phyloP scores from a whole-genome alignment of 2,888 invertebrate species.

The Busseola fusca region DNA sequence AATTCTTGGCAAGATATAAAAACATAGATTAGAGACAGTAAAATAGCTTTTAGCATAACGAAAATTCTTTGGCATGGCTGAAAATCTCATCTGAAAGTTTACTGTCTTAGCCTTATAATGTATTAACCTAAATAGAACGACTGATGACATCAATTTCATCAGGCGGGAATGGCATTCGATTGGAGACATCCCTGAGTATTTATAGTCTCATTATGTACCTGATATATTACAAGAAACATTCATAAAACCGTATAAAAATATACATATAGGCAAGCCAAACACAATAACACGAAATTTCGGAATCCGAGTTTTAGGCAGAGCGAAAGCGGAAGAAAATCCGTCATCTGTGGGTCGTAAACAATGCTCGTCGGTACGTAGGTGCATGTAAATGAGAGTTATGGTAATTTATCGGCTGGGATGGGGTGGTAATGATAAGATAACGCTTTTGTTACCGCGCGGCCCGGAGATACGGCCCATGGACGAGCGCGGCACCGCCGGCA shows the following conservation, averaged over 20 bases:
- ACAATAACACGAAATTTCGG: slow-evolving; percentile 61
- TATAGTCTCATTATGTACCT: slow-evolving; percentile 40
- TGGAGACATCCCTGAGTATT: slow-evolving; percentile 49
- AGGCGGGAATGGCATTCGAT: slow-evolving; percentile 39
- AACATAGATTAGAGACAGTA: slow-evolving; percentile 59
- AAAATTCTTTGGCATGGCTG: slow-evolving; percentile 61
- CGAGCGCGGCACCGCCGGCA: slow-evolving; percentile 59
- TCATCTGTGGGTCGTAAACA: slow-evolving; percentile 86
- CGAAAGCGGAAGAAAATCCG: slow-evolving; percentile 87
- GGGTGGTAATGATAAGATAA: slow-evolving; percentile 86
- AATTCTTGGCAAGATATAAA: slow-evolving; percentile 62
- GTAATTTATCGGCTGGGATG: slow-evolving; percentile 84
- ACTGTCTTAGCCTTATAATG: slow-evolving; percentile 48
- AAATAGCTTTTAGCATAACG: slow-evolving; percentile 65
- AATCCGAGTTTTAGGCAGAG: slow-evolving; percentile 65
- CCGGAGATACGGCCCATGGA: slow-evolving; percentile 82
- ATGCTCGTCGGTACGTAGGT: slow-evolving; percentile 79
- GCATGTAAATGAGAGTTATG: slow-evolving; percentile 87
- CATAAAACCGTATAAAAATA: slow-evolving; percentile 34
- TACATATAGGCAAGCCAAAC: slow-evolving; percentile 20
- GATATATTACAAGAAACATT: slow-evolving; percentile 50
- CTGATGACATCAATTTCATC: slow-evolving; percentile 36
- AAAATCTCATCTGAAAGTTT: slow-evolving; percentile 48
- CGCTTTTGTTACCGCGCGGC: slow-evolving; percentile 77
- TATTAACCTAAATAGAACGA: slow-evolving; percentile 48